Percentiles rank a stretch among this genome's conserved stretches.
Evolutionary conservation across 2,888 invertebrate species (phyloP).

Genomic region (Euplexia lucipara): DNA sequence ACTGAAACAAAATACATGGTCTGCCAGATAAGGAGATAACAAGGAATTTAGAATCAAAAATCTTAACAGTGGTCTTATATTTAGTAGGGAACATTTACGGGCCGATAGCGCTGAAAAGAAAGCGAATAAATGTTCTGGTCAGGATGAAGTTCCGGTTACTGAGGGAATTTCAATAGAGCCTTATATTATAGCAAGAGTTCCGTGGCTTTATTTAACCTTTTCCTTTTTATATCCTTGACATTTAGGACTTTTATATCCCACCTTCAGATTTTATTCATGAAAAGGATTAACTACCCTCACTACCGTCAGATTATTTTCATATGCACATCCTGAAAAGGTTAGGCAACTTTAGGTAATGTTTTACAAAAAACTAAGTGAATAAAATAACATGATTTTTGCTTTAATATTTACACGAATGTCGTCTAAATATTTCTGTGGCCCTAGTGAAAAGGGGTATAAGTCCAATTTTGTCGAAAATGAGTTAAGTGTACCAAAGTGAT

Average conservation of each 20-base stretch:
- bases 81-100: constrained; percentile 10
- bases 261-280: constrained; percentile 17
- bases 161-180: constrained; percentile 36
- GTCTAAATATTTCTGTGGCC: too few relatives aligned
- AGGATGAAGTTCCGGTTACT: constrained; percentile 25
- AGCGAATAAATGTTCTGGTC: constrained; percentile 21
- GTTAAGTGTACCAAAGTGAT: too few relatives aligned
- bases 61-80: background rate
- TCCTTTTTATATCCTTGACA: constrained; percentile 41
- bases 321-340: background rate
- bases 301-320: constrained; percentile 14
- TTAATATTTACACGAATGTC: too few relatives aligned
- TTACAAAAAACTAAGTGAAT: background rate
- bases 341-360: background rate
- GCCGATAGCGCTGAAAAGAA: constrained; percentile 18
- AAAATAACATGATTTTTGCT: background rate
- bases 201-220: constrained; percentile 34
- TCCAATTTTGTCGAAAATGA: too few relatives aligned
- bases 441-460: too few relatives aligned
- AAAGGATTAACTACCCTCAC: constrained; percentile 23
- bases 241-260: constrained; percentile 16
- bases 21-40: too few relatives aligned
- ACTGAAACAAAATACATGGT: background rate
- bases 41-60: background rate
- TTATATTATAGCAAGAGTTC: constrained; percentile 17